Evolutionary conservation across 2,797 vertebrate species (phyloP).

Genomic region (Gymnopithys bicolor): DNA sequence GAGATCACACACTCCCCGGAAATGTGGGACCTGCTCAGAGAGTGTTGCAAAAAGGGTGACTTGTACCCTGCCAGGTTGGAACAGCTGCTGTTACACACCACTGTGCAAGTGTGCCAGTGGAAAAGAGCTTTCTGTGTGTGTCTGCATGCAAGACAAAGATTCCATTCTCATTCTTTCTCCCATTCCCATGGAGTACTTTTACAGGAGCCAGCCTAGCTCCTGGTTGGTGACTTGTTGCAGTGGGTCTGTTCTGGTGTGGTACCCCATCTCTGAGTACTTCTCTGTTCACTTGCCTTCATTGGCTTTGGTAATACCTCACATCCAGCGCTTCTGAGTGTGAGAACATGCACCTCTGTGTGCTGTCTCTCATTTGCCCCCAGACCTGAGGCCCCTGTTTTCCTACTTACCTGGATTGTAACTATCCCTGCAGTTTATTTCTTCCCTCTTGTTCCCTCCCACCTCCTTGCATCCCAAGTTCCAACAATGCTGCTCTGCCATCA

Average conservation of each 20-base stretch:
- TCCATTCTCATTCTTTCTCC: neutral
- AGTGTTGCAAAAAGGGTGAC: neutral
- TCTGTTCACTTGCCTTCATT: neutral
- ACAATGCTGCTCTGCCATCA: neutral
- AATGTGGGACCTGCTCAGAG: neutral
- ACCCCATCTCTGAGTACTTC: neutral
- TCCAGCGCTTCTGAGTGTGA: neutral
- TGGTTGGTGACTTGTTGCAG: neutral
- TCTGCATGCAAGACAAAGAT: neutral
- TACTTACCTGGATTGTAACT: neutral
- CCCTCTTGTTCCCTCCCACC: rapidly evolving
- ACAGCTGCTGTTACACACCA: neutral
- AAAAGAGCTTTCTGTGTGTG: neutral
- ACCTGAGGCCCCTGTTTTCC: neutral
- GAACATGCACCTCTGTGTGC: neutral
- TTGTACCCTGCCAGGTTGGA: neutral
- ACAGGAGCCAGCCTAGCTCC: neutral
- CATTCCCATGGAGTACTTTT: neutral
- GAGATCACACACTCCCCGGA: neutral
- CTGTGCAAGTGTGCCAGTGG: neutral
- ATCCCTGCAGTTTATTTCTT: neutral
- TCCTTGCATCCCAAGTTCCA: neutral
- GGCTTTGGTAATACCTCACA: neutral
- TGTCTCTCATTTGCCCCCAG: neutral
- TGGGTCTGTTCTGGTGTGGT: neutral